Base-by-base conservation (phyloP, 2,888 invertebrate species). In the Drosophila antonietae region DNA sequence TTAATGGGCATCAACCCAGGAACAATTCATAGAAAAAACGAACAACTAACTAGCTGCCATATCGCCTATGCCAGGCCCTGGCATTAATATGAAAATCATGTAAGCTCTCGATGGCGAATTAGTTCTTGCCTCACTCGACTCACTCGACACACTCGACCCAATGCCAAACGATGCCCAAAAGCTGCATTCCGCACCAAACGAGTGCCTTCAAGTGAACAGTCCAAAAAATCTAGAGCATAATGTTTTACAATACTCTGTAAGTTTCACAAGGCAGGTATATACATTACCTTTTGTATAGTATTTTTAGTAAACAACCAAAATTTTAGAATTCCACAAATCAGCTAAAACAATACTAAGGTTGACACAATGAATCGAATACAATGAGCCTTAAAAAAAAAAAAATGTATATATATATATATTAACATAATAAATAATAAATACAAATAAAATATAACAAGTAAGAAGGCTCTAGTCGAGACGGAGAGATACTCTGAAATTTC, bases 71-170 rank as follows among this genome's bases (percentile, higher is more conserved):
- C 60, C 28, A 28, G 28, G 39, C 53, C 65, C 66, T 51, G 46
- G 33, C 75, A 78, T 77, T 78, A 75, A 68, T 75, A 79, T 78
- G 70, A 79, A 68, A 78, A 79, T 68, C 75, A 75, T 77, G 77
- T 65, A 59, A 68, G 68, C 46, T 65, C 77, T 57, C 53, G 65
- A 80, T 76, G 80, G 80, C 65, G 80, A 69, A 79, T 76, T 75
- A 79, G 63, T 78, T 78, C 37, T 53, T 66, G 47, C 20, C 39
- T 31, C 41, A 33, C 51, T 12, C 43, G 31, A 1, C 20, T 18
- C 43, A 18, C 23, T 3, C 47, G 23, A 14, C 10, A 3, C 9
- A 23, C 12, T 23, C 28, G 5, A 33, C 15, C 35, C 58, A 39
- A 28, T 41, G 33, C 28, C 47, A 58, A 58, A 58, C 59, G 35